Base-by-base conservation (phyloP, 2,888 invertebrate genomes). In the Acleris holmiana region DNA sequence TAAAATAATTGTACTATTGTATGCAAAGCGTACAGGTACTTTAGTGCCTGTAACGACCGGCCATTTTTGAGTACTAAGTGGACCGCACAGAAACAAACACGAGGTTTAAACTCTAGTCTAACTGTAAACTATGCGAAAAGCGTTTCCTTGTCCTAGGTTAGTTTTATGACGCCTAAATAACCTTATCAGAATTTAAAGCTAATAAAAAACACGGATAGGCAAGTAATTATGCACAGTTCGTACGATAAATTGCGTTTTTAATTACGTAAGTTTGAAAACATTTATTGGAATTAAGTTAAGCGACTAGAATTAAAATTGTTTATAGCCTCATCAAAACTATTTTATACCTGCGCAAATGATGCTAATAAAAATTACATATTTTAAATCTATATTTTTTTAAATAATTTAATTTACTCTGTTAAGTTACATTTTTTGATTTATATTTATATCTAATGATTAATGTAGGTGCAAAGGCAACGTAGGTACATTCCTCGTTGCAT, bases 11-110 rank as follows among this genome's bases (percentile, higher is more conserved):
- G 55, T 56, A 61, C 68, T 73, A 91, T 91, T 90, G 90, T 91
- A 91, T 91, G 88, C 89, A 80, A 89, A 89, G 74, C 80, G 67
- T 81, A 89, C 84, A 85, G 80, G 82, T 79, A 78, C 69, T 88
- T 84, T 75, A 73, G 72, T 67, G 66, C 75, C 44, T 72, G 75
- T 88, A 86, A 86, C 84, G 78, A 81, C 71, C 73, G 57, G 72
- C 82, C 83, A 76, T 85, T 76, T 86, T 84, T 77, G 85, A 78
- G 80, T 88, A 86, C 87, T 82, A 86, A 89, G 82, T 84, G 80
- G 91, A 88, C 91, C 90, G 72, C 91, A 89, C 89, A 85, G 75
- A 78, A 74, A 46, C 69, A 71, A 70, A 70, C 72, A 62, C 29
- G 41, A 60, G 17, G 23, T 25, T 13, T 55, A 7, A 50, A 15